Percentiles rank a stretch among this genome's conserved stretches.
Conservation (phyloP, 2,113 vertebrate genomes). For the Damaliscus lunatus region DNA sequence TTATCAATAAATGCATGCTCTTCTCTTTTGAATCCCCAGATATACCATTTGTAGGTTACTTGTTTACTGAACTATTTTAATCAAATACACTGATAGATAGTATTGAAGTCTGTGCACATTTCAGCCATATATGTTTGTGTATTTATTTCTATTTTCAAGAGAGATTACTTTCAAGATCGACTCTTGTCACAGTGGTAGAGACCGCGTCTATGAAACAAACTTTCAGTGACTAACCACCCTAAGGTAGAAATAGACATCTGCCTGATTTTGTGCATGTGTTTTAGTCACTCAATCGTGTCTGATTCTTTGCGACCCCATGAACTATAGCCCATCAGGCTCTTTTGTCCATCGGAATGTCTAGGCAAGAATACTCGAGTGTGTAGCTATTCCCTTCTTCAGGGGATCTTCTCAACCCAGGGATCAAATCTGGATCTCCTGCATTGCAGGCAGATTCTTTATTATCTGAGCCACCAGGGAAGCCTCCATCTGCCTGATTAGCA, state of each 20-base stretch:
- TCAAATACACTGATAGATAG: neutral
- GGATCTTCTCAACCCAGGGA: neutral
- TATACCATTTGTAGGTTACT: neutral
- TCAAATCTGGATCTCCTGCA: neutral
- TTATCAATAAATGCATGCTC: neutral
- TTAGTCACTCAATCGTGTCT: neutral
- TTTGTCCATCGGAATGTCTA: neutral
- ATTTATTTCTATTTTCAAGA: neutral
- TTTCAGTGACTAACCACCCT: neutral
- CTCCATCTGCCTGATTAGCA: neutral
- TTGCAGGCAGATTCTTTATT: neutral
- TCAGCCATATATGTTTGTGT: neutral
- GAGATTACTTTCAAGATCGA: neutral
- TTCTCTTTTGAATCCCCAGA: neutral
- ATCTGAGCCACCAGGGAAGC: neutral
- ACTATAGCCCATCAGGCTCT: neutral
- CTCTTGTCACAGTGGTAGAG: neutral
- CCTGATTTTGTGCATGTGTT: neutral
- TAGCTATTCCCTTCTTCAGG: neutral
- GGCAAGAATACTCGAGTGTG: neutral
- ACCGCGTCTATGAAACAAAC: neutral
- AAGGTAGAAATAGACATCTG: neutral
- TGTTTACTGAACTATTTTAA: neutral
- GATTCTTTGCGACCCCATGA: neutral
- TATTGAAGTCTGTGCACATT: neutral